Conservation (phyloP, 1,140 invertebrate genomes). For the Plectrocnemia conspersa region DNA sequence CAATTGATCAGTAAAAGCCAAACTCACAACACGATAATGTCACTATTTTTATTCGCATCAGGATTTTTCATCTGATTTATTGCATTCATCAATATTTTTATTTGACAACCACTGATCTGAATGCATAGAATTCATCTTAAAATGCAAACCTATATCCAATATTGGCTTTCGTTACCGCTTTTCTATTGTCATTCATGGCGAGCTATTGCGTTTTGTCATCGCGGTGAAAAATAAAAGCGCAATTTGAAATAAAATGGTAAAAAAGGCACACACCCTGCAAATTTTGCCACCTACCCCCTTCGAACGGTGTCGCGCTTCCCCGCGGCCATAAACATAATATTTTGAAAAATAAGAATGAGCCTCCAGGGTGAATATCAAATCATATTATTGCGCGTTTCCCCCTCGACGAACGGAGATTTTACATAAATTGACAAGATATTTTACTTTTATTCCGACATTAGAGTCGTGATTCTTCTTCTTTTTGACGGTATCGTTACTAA, state of each 20-base stretch:
- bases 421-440: conserved; percentile 24
- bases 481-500: neutral
- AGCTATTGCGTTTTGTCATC: conserved; percentile 30
- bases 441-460: conserved; percentile 2
- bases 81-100: too few relatives aligned
- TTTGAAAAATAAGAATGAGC: conserved; percentile 34
- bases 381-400: conserved; percentile 16
- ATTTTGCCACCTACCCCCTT: conserved; percentile 3
- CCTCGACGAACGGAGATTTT: neutral
- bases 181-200: conserved; percentile 31
- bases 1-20: too few relatives aligned
- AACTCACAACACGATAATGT: too few relatives aligned
- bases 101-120: too few relatives aligned
- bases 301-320: neutral
- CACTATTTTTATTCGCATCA: too few relatives aligned
- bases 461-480: conserved; percentile 2
- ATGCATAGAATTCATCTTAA: too few relatives aligned
- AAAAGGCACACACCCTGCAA: conserved; percentile 11
- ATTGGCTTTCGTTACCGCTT: neutral
- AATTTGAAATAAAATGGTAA: conserved; percentile 24
- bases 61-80: too few relatives aligned
- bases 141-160: too few relatives aligned
- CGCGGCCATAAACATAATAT: conserved; percentile 26
- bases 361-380: conserved; percentile 29
- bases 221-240: conserved; percentile 27